Base-by-base conservation (phyloP, 2,888 invertebrate genomes). In the Thera obeliscata region DNA sequence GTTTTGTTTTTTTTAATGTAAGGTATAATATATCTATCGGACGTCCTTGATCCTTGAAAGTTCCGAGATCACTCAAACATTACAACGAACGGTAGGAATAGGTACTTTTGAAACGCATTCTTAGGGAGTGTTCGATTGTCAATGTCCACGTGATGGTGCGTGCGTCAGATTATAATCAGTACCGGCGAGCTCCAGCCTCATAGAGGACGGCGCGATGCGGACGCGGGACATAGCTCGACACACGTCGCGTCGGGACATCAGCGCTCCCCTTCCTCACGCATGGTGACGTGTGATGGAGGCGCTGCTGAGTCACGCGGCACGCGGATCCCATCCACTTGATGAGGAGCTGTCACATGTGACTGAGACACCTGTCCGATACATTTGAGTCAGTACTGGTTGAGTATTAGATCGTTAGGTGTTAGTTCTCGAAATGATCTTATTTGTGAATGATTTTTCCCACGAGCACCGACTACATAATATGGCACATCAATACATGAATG, bases 201-300 rank as follows among this genome's bases (percentile, higher is more conserved):
- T 50, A 8, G 9, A 33, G 52, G 2, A 33, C 4, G 1, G 8
- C 33, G 8, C 33, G 22, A 8, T 33, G 52, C 2, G 8, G 52
- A 50, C 52, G 41, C 1, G 41, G 41, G 41, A 41, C 41, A 7
- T 38, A 38, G 38, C 38, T 6, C 38, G 38, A 38, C 38, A 41
- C 12, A 22, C 6, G 50, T 46, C 46, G 7, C 11, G 6, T 2
- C 11, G 48, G 3, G 48, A 9, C 48, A 2, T 11, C 48, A 11
- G 9, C n/a, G 48, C 48, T n/a, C 5, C n/a, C n/a, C 48, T 48
- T 8, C 8, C 35, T 9, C 55, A 22, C 11, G 36, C n/a, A 11
- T 12, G 55, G 12, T 12, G 55, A 56, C 55, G 12, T 7, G 55
- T 38, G 55, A 56, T 38, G 55, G 38, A 56, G 55, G 38, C 55